Evolutionary conservation across 2,888 invertebrate species (phyloP), one percentile per base, ranked within the genome.

Genomic region (Rotaria magnacalcarata): DNA sequence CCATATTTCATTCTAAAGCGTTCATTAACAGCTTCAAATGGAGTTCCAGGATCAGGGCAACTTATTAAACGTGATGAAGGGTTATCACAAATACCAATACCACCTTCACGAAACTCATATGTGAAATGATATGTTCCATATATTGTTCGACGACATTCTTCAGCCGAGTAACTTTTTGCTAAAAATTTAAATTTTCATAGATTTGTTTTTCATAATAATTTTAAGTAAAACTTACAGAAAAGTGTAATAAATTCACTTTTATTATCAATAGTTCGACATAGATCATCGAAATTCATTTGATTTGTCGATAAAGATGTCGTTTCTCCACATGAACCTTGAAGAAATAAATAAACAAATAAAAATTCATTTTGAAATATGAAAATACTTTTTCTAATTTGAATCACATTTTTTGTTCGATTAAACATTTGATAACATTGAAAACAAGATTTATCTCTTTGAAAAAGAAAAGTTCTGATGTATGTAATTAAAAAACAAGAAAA

Each of bases 51-150:
- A 56, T 87, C 87, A 0, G 87, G 85, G 34, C 87, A 87, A 14
- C 85, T 85, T 24, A 85, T 52, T 50, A 87, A 47, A 60, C 85
- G 85, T 24, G 84, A 84, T 4, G 84, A 41, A 24, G 85, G 84
- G 84, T 87, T 85, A 56, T 87, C 74, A 56, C 87, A 87, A 8
- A 84, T 67, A 41, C 87, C 87, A 52, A 85, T 85, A 2, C 85
- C 85, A 16, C 84, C 85, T 34, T 87, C 87, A 47, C 56, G 85
- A 56, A 87, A 87, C 74, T 87, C 87, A 74, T 87, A 87, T 34
- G 84, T 67, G n/a, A 87, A 87, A 50, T 87, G 87, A 84, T 80
- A 87, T 27, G 85, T 85, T 54, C 87, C 87, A 52, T 87, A 85
- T 27, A 87, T 87, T 8, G 87, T 87, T 47, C 60, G 52, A 21